These are phyloP conservation scores for Urocynchramus pylzowi DNA, from an alignment of 2,113 vertebrate species.

Conservation along the genomic window DNA sequence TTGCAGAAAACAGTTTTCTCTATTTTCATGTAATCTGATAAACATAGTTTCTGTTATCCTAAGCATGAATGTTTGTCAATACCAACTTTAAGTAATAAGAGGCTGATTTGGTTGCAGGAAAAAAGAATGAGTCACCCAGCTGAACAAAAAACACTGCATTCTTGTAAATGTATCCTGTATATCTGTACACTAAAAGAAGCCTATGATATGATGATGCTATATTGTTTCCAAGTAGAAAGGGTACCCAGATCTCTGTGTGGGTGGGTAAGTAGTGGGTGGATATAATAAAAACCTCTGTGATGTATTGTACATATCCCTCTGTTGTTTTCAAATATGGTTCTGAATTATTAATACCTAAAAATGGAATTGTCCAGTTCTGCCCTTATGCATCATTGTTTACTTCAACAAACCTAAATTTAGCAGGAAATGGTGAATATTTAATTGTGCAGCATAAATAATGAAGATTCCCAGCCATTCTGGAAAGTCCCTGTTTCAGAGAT, in stretches of 20 bases:
- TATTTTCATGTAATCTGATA: not conserved
- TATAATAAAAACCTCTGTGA: conserved; percentile 47
- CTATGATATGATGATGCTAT: not conserved
- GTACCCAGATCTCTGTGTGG: conserved; percentile 26
- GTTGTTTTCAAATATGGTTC: conserved; percentile 38
- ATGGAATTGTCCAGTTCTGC: conserved; percentile 43
- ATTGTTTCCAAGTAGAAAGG: conserved; percentile 38
- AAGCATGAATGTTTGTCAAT: conserved; percentile 20
- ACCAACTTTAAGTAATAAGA: conserved; percentile 9
- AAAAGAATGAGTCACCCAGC: not conserved
- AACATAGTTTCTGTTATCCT: conserved; percentile 12
- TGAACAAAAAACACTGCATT: not conserved
- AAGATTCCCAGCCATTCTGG: not conserved
- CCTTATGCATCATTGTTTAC: conserved; percentile 39
- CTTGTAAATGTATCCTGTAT: not conserved
- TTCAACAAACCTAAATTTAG: conserved; percentile 51
- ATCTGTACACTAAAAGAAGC: conserved; percentile 1
- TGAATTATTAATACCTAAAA: conserved; percentile 63
- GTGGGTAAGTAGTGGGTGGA: conserved; percentile 33
- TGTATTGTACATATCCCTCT: conserved; percentile 13
- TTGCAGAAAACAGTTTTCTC: not conserved
- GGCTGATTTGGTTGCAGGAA: not conserved
- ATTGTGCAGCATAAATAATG: conserved; percentile 21
- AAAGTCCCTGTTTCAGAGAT: not conserved
- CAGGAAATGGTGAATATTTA: conserved; percentile 47